Evolutionary conservation across 1,140 invertebrate species (phyloP).

Genomic region (Campodea augens): DNA sequence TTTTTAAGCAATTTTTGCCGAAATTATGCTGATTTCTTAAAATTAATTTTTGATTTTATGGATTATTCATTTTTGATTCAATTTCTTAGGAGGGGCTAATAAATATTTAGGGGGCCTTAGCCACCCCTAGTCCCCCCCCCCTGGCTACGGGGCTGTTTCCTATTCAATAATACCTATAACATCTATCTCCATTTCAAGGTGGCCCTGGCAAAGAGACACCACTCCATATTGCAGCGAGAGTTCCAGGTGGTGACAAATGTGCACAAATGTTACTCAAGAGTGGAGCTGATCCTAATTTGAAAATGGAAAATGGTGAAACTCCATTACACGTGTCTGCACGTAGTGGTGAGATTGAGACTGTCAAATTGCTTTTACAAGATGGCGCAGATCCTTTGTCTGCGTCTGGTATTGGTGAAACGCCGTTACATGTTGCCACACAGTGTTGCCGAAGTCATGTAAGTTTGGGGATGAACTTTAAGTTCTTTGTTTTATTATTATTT

Average conservation of each 20-base stretch:
- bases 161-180: no score
- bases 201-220: conserved; percentile 76
- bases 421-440: conserved; percentile 72
- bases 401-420: conserved; percentile 78
- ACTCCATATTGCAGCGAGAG: conserved; percentile 83
- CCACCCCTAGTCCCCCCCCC: no score
- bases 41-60: no score
- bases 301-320: conserved; percentile 80
- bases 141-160: no score
- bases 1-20: no score
- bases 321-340: conserved; percentile 80
- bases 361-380: conserved; percentile 71
- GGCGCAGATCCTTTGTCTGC: conserved; percentile 73
- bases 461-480: no score
- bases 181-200: conserved; percentile 25
- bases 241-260: conserved; percentile 84
- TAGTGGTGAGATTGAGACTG: conserved; percentile 66
- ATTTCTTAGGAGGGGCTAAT: no score
- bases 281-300: conserved; percentile 84
- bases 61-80: no score
- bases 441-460: no score
- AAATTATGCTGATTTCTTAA: no score
- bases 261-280: conserved; percentile 94
- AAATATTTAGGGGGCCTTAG: no score
- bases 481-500: no score